Evolutionary conservation across 2,797 vertebrate genomes (phyloP), one percentile per base, ranked within the genome.

Genomic region (Somateria mollissima): DNA sequence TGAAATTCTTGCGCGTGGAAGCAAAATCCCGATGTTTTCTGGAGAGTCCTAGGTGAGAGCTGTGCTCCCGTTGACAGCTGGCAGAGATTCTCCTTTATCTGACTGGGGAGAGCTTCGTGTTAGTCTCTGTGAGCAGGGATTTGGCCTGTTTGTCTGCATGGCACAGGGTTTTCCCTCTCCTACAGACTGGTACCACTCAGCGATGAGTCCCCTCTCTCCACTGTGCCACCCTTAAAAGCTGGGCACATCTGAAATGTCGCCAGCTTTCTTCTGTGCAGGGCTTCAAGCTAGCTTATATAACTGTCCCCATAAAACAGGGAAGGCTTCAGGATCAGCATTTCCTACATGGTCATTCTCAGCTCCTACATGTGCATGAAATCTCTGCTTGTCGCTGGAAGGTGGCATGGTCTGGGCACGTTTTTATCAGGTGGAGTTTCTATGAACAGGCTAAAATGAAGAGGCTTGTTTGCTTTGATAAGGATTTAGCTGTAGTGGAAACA

Each of bases 381-480:
- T 13, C 87, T 49, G 54, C 84, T 89, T 84, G 91, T 95, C 45
- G 34, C 86, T 58, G 81, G 43, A 56, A 92, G 75, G 86, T 92
- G 92, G 92, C 25, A 18, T 2, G 70, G 95, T 77, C 86, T 37
- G 62, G 87, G 81, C 75, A 70, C 10, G 1, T 71, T 94, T 94
- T 93, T 80, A 58, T 81, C 65, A 12, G 36, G 74, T 5, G 1
- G 67, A 73, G 77, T 57, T 92, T 45, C 67, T 92, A 30, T 90
- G 37, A 84, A 80, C 84, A 94, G 69, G 77, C 65, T 90, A 47
- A 92, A 95, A 95, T 89, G 83, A 92, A 83, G 74, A 70, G 65
- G 27, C 47, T 94, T 89, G 75, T 95, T 96, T 96, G 94, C 81
- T 97, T 95, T 95, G 90, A 75, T 95, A 92, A 77, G 92, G 92